These are phyloP conservation scores for Gryllus longicercus DNA, from an alignment of 2,888 invertebrate species.

Conservation along the genomic window DNA sequence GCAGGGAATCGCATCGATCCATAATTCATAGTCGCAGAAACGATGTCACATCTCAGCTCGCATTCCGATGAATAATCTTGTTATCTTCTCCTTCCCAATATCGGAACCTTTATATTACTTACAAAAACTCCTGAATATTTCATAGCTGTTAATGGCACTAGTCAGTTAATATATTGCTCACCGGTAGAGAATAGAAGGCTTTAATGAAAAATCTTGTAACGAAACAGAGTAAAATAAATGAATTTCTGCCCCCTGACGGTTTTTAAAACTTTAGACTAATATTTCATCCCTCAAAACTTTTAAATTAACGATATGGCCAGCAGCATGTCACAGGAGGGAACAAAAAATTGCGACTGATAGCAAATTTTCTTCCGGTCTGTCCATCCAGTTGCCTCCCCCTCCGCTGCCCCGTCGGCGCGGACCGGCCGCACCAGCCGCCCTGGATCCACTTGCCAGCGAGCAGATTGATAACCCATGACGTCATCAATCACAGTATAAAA, in stretches of 20 bases:
- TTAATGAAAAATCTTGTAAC: conserved; percentile 17
- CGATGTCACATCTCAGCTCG: background rate
- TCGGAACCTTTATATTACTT: background rate
- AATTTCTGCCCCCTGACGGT: conserved; percentile 10
- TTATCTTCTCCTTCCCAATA: background rate
- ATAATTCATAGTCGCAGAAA: background rate
- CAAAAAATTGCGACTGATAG: background rate
- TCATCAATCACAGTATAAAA: conserved; percentile 32
- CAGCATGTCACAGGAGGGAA: conserved; percentile 5
- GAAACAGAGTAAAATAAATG: conserved; percentile 17
- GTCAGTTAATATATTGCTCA: conserved; percentile 17
- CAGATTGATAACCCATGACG: conserved; percentile 34
- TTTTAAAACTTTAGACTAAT: conserved; percentile 17
- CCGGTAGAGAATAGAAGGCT: conserved; percentile 1
- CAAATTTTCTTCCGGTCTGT: conserved; percentile 17
- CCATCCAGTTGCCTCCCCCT: background rate
- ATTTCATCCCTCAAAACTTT: conserved; percentile 17
- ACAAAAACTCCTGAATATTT: background rate
- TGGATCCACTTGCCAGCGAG: conserved; percentile 26
- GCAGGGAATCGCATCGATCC: background rate
- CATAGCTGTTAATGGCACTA: conserved; percentile 17
- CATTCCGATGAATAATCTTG: conserved; percentile 1
- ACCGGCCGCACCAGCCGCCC: background rate
- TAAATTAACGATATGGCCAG: conserved; percentile 17
- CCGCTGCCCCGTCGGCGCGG: background rate